These are phyloP conservation scores for Cecropterus lyciades DNA, from an alignment of 1,140 invertebrate genomes.

Conservation along the genomic window DNA sequence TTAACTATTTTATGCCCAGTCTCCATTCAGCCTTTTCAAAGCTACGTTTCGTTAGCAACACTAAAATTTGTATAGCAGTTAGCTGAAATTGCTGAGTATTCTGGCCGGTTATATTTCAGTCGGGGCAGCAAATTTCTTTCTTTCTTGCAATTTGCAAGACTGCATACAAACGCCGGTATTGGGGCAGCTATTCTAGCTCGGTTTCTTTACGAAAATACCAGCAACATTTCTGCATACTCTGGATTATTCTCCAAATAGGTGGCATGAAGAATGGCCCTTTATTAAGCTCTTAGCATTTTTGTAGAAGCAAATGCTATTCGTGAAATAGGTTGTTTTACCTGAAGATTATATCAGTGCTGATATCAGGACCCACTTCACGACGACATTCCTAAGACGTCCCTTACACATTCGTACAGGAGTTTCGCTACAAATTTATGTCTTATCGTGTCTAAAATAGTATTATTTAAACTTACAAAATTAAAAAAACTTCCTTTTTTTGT, in stretches of 20 bases:
- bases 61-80: slow-evolving; percentile 14
- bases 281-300: slow-evolving; percentile 5
- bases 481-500: no score
- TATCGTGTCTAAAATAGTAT: no score
- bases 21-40: background rate
- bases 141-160: slow-evolving; percentile 23
- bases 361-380: no score
- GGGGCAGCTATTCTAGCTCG: slow-evolving; percentile 10
- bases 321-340: no score
- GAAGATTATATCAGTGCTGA: no score
- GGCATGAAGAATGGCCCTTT: slow-evolving; percentile 5
- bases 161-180: slow-evolving; percentile 25
- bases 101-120: slow-evolving; percentile 8
- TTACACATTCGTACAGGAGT: no score
- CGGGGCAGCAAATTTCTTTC: slow-evolving; percentile 5
- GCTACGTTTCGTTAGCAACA: slow-evolving; percentile 1
- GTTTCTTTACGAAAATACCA: slow-evolving; percentile 15
- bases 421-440: no score
- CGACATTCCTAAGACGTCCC: no score
- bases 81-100: slow-evolving; percentile 12
- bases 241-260: slow-evolving; percentile 15
- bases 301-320: no score
- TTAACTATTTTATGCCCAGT: background rate
- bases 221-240: slow-evolving; percentile 11
- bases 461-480: no score